Evolutionary conservation across 2,113 vertebrate genomes (phyloP), one percentile per base, ranked within the genome.

Genomic region (Beaufortia kweichowensis): DNA sequence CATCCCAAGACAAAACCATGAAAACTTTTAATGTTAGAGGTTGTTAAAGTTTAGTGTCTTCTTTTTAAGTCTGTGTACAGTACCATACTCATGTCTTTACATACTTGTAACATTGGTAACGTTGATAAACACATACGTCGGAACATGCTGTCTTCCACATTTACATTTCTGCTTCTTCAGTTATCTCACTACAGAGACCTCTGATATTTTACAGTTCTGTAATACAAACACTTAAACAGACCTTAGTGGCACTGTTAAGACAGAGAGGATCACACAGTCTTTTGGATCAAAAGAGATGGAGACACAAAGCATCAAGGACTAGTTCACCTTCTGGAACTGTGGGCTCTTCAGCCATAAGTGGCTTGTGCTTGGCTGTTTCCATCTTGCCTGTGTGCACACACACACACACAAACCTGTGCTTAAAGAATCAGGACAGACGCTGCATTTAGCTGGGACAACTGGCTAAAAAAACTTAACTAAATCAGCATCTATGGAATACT

Each of bases 401-500:
- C n/a, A 56, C 24, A 26, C 24, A 46, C 35, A 63, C 31, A 41
- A 3, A 12, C 35, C 41, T 29, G 28, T 6, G 26, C 61, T 29
- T 62, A 56, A 72, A 55, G 66, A 76, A 72, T 17, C 17, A 69
- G 57, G 55, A 79, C 67, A 77, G 62, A 69, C 31, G 43, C 23
- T 71, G 71, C 76, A 61, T 70, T 81, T 65, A 66, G 75, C 53
- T 66, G 39, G 48, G 70, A 61, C 48, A 50, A 57, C n/a, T 48
- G 39, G 39, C n/a, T 28, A 39, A 70, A 66, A n/a, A 75, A 41
- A 53, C 7, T 0, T 0, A 68, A 31, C 46, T 39, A 65, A 71
- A 75, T 79, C 63, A 68, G 63, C 53, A 74, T 39, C 21, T 59
- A 35, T 26, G 50, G 23, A 39, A 19, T 43, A 56, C 19, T 24